These are phyloP conservation scores for Cassiopea andromeda DNA, from an alignment of 30 jellyfish, hydroid and myxozoan genomes.

Conservation along the genomic window DNA sequence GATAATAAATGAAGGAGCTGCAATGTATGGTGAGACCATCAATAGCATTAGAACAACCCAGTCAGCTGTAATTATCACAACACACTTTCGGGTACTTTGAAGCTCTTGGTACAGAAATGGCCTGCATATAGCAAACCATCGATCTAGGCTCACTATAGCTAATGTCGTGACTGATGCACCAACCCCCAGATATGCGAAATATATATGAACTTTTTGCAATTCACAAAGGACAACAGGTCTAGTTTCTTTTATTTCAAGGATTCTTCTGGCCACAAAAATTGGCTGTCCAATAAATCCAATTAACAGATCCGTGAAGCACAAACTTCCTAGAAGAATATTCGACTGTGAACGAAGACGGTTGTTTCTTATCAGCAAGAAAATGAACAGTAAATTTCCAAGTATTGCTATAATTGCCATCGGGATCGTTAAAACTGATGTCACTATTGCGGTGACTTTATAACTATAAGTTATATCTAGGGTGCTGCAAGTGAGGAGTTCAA, in stretches of 20 bases:
- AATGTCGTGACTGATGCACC: constrained; percentile 74
- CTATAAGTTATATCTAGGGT: constrained; percentile 12
- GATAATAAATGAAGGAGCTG: constrained; percentile 17
- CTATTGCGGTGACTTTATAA: constrained; percentile 26
- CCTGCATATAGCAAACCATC: constrained; percentile 79
- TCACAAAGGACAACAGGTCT: constrained; percentile 14
- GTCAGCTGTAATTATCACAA: constrained; percentile 2
- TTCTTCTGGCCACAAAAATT: constrained; percentile 37
- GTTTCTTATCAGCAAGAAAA: constrained; percentile 34
- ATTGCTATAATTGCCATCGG: constrained; percentile 54
- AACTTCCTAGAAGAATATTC: constrained; percentile 53
- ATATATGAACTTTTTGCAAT: constrained; percentile 24
- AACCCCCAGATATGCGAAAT: constrained; percentile 68
- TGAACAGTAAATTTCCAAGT: constrained; percentile 45
- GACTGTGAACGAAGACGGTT: constrained; percentile 46
- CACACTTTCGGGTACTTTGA: constrained; percentile 40
- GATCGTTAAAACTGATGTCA: constrained; percentile 20
- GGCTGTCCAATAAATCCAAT: constrained; percentile 83
- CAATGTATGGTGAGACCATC: constrained; percentile 44
- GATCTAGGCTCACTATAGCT: constrained; percentile 71
- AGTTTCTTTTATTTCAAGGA: constrained; percentile 15
- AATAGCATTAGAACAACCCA: constrained; percentile 35
- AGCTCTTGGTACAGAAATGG: constrained; percentile 55
- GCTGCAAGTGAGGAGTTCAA: constrained; percentile 13
- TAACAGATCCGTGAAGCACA: constrained; percentile 67